A percentile compares a stretch with the other conserved stretches of the same genome.
These are phyloP conservation scores for Drosophila elegans DNA, from an alignment of 1,140 invertebrate species.

Conservation along the genomic window DNA sequence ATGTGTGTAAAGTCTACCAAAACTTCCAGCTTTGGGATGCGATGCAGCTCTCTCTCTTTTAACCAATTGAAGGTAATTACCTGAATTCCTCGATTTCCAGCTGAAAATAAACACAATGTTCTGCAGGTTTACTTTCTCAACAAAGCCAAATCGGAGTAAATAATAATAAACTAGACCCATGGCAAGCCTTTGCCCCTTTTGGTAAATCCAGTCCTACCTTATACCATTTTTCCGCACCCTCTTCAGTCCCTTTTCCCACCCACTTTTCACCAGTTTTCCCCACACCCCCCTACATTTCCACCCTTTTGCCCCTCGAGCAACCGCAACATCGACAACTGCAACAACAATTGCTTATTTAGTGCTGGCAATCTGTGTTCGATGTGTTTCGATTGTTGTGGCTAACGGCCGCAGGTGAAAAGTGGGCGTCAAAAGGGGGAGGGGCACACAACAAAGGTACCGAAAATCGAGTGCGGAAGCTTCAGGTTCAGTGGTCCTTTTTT, in stretches of 20 bases:
- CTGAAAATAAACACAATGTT: slow-evolving; percentile 58
- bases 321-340: slow-evolving; percentile 38
- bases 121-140: slow-evolving; percentile 60
- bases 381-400: slow-evolving; percentile 38
- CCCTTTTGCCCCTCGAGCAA: not conserved
- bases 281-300: not conserved
- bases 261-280: not conserved
- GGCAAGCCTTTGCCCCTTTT: slow-evolving; percentile 23
- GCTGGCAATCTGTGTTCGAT: slow-evolving; percentile 39
- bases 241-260: not conserved
- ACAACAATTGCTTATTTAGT: slow-evolving; percentile 47
- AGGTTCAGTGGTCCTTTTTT: slow-evolving; percentile 8
- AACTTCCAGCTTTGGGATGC: too few species aligned
- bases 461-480: not conserved
- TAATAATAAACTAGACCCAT: slow-evolving; percentile 64
- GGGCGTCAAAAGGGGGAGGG: not conserved
- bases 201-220: slow-evolving; percentile 1
- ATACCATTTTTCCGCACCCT: not conserved
- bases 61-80: slow-evolving; percentile 5
- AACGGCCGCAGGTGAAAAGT: slow-evolving; percentile 28
- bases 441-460: slow-evolving; percentile 25
- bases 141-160: slow-evolving; percentile 74
- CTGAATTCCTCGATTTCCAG: slow-evolving; percentile 2
- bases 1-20: too few species aligned
- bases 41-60: not conserved